Evolutionary conservation across 2,113 vertebrate genomes (phyloP), one percentile per base, ranked within the genome.

Genomic region (Eidolon helvum): DNA sequence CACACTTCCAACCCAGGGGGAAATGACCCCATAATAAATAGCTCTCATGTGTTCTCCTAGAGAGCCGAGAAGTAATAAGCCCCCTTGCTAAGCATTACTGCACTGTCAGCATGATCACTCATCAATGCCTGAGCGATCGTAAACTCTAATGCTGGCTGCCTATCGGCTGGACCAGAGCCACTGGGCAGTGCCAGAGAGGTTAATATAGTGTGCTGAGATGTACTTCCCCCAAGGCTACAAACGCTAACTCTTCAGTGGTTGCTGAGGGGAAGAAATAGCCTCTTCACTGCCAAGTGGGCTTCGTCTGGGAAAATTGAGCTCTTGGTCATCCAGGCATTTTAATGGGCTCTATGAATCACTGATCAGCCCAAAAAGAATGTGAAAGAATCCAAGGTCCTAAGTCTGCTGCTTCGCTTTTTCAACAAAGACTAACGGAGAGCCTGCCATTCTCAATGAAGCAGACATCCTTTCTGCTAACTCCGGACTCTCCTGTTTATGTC

Each of bases 291-390:
- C 95, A 96, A 95, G 83, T 22, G 61, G 74, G 9, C 78, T 96
- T 84, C 5, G 0, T 77, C 74, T 87, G 90, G 87, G 95, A 94
- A 94, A 97, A 97, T 66, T 94, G 96, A 97, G 91, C 87, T 96
- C 75, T 97, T 97, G 96, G 92, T 96, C 97, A 96, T 94, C 79
- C 92, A 92, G 96, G 90, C 95, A 96, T 97, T 97, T 97, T 96
- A 96, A 96, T 95, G 66, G 94, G 94, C 94, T 97, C 96, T 28
- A 33, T 97, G 97, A 97, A 97, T 97, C 94, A 97, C 95, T 94
- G 92, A 96, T 95, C 84, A 95, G 87, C 79, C 40, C 61, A 43
- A 93, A 85, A 94, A 95, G 87, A 96, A 82, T 92, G 91, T 59
- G 28, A 95, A 89, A 66, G 68, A 89, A 87, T 65, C 72, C 90